These are phyloP conservation scores for Cheilosia grossa DNA, from an alignment of 2,888 invertebrate species.

Conservation along the genomic window DNA sequence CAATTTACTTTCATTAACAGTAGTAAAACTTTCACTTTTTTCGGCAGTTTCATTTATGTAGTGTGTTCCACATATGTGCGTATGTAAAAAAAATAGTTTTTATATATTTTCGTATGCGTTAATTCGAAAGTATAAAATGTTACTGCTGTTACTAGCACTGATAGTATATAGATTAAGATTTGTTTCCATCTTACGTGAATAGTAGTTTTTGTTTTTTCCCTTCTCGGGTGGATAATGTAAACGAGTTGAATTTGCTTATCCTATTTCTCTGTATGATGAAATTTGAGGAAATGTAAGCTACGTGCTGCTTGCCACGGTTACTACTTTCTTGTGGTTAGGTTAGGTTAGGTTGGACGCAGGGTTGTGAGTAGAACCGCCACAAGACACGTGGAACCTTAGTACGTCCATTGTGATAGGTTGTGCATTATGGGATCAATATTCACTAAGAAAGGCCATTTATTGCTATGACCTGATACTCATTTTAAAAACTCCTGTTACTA, in stretches of 20 bases:
- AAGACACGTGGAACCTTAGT: no score
- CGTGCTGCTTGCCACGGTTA: no score
- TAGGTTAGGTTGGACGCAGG: no score
- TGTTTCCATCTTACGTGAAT: constrained; percentile 50
- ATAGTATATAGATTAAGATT: constrained; percentile 66
- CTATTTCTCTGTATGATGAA: neutral
- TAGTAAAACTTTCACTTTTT: constrained; percentile 82
- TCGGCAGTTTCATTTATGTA: constrained; percentile 79
- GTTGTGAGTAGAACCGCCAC: no score
- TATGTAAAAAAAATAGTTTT: constrained; percentile 2
- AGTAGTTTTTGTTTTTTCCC: constrained; percentile 1
- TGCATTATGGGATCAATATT: no score
- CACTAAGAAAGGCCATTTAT: no score
- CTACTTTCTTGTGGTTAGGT: no score
- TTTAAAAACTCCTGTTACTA: no score
- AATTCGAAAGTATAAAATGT: constrained; percentile 76
- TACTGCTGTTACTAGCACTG: constrained; percentile 64
- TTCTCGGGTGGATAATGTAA: neutral
- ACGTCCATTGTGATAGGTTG: no score
- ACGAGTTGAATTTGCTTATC: neutral
- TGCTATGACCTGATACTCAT: no score
- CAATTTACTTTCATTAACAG: constrained; percentile 73
- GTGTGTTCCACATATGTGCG: constrained; percentile 21
- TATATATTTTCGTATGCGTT: constrained; percentile 37
- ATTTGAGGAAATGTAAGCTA: no score